Conservation (phyloP, 30 jellyfish, hydroid and myxozoan species). For the Clytia hemisphaerica region DNA sequence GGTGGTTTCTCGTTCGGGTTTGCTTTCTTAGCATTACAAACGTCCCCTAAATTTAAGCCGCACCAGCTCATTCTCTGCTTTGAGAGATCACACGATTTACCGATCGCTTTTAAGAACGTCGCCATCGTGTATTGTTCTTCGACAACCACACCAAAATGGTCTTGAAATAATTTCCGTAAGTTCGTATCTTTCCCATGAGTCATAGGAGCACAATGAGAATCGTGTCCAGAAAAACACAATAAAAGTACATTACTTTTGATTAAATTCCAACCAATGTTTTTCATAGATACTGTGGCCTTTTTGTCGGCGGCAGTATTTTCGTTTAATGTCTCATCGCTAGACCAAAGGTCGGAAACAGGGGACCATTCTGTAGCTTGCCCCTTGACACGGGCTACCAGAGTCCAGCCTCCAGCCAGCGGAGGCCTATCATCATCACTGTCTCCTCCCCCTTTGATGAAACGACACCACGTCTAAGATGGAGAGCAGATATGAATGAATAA, state of each 20-base stretch:
- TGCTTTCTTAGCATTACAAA: slow-evolving; percentile 77
- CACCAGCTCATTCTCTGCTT: slow-evolving; percentile 94
- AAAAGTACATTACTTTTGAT: slow-evolving; percentile 62
- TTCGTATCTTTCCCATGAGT: slow-evolving; percentile 93
- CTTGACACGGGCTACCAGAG: slow-evolving; percentile 99
- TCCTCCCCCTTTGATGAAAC: slow-evolving; percentile 80
- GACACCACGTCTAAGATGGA: slow-evolving; percentile 94
- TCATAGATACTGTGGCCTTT: slow-evolving; percentile 73
- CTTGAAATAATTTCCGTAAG: slow-evolving; percentile 60
- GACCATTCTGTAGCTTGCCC: slow-evolving; percentile 98
- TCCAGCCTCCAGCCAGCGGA: slow-evolving; percentile 97
- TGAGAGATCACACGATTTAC: slow-evolving; percentile 93
- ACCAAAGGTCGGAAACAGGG: slow-evolving; percentile 94
- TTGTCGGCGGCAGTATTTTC: slow-evolving; percentile 74
- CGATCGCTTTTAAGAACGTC: slow-evolving; percentile 84
- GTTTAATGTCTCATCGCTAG: slow-evolving; percentile 58
- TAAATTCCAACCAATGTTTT: slow-evolving; percentile 66
- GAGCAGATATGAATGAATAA: slow-evolving; percentile 14
- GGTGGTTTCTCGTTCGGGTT: slow-evolving; percentile 95
- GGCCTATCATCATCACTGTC: slow-evolving; percentile 79
- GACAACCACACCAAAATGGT: slow-evolving; percentile 86
- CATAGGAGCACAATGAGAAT: slow-evolving; percentile 92
- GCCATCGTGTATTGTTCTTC: slow-evolving; percentile 97
- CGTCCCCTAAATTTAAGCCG: slow-evolving; percentile 90
- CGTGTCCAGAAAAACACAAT: slow-evolving; percentile 78